phyloP scores from a whole-genome alignment of 2,113 vertebrate genomes.

The Corydoras maculifer region DNA sequence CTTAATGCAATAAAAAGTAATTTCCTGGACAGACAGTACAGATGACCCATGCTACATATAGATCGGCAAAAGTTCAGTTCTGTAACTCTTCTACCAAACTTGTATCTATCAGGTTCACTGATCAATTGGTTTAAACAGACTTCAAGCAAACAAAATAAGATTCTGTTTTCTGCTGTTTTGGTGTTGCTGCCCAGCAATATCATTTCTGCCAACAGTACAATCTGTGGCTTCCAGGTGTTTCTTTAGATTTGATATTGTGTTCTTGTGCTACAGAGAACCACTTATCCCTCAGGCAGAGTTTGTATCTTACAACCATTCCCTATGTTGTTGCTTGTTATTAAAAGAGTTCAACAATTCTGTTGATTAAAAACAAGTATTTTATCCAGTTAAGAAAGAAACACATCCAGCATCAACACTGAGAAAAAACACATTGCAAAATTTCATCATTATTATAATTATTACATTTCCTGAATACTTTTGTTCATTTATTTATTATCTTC shows the following conservation, averaged over 20 bases:
- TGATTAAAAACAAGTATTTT: constrained; percentile 4
- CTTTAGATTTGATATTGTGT: constrained; percentile 1
- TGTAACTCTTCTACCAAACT: background rate
- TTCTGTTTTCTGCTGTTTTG: constrained; percentile 4
- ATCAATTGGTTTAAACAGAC: constrained; percentile 8
- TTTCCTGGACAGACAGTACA: no score
- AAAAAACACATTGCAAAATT: no score
- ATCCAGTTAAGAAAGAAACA: background rate
- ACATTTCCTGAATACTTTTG: no score
- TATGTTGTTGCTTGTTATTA: background rate
- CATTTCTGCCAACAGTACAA: background rate
- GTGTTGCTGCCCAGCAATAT: background rate
- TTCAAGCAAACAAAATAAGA: constrained; percentile 1
- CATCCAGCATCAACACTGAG: background rate
- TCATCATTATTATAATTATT: no score
- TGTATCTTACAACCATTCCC: constrained; percentile 1
- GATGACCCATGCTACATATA: no score
- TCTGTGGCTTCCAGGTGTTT: constrained; percentile 17
- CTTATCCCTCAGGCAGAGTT: constrained; percentile 8
- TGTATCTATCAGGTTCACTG: background rate
- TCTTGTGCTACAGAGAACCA: background rate
- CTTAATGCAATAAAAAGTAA: no score
- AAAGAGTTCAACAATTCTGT: constrained; percentile 5
- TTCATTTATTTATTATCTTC: no score
- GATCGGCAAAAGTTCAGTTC: no score